A percentile compares a stretch with the other conserved stretches of the same genome.
These are phyloP conservation scores for Drosophila pseudotalamancana DNA, from an alignment of 2,888 invertebrate genomes.

Conservation along the genomic window DNA sequence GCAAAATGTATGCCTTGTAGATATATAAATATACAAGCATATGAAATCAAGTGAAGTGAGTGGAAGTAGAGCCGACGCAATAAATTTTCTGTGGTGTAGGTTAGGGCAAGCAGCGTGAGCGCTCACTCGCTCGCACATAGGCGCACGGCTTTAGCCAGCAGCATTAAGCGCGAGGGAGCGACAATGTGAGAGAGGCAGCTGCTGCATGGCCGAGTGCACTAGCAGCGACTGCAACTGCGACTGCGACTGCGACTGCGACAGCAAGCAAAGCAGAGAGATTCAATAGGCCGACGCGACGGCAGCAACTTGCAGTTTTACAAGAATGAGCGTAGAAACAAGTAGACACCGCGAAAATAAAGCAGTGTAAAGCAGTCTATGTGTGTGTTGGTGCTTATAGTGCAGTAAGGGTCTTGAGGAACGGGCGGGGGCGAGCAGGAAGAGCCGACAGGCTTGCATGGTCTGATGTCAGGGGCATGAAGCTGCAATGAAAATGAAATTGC, in stretches of 20 bases:
- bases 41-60: slow-evolving; percentile 43
- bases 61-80: slow-evolving; percentile 67
- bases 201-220: slow-evolving; percentile 53
- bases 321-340: slow-evolving; percentile 72
- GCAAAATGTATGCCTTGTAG: slow-evolving; percentile 49
- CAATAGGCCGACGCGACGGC: slow-evolving; percentile 62
- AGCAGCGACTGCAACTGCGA: slow-evolving; percentile 22
- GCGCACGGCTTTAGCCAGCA: not conserved
- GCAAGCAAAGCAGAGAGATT: slow-evolving; percentile 39
- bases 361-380: slow-evolving; percentile 23
- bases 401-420: slow-evolving; percentile 30
- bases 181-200: slow-evolving; percentile 13
- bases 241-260: slow-evolving; percentile 1
- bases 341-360: slow-evolving; percentile 45
- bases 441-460: slow-evolving; percentile 48
- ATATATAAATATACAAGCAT: slow-evolving; percentile 46
- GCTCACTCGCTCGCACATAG: slow-evolving; percentile 27
- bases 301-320: slow-evolving; percentile 71
- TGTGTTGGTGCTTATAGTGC: not conserved
- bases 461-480: slow-evolving; percentile 77
- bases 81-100: slow-evolving; percentile 75
- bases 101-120: slow-evolving; percentile 61
- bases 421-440: not conserved
- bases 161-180: slow-evolving; percentile 1
- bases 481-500: slow-evolving; percentile 77